phyloP scores from a whole-genome alignment of 2,888 invertebrate species.

The Gymnoscelis rufifasciata region DNA sequence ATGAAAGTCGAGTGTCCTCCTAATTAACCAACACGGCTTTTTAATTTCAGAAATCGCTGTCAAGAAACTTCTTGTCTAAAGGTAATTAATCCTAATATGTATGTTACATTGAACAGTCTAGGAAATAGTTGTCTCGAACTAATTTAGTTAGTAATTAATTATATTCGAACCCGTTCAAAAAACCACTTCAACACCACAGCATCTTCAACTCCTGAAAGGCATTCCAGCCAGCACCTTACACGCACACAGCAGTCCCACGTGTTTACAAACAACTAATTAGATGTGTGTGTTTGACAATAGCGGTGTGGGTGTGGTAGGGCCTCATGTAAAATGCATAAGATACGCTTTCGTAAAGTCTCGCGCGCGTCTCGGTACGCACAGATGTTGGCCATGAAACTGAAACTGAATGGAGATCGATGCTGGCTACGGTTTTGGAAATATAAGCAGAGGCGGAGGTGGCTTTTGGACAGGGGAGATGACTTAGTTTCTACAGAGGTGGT shows the following conservation, averaged over 20 bases:
- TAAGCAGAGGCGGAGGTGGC: not conserved
- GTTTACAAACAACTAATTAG: slow-evolving; percentile 74
- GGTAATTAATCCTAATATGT: no score
- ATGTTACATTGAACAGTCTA: no score
- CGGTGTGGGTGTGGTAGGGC: slow-evolving; percentile 35
- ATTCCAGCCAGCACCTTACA: slow-evolving; percentile 34
- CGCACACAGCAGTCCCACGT: slow-evolving; percentile 42
- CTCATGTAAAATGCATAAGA: slow-evolving; percentile 84
- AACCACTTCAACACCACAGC: no score
- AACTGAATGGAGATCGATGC: slow-evolving; percentile 31
- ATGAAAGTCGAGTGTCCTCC: no score
- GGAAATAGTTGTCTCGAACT: no score
- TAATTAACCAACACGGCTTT: no score
- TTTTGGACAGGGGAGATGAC: not conserved
- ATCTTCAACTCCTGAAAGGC: not conserved
- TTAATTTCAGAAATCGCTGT: no score
- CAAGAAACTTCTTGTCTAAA: no score
- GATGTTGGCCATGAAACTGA: slow-evolving; percentile 59
- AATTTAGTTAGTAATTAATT: no score
- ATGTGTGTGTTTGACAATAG: slow-evolving; percentile 49
- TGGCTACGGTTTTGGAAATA: not conserved
- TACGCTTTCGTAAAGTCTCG: slow-evolving; percentile 64
- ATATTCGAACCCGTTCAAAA: no score
- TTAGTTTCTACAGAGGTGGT: not conserved
- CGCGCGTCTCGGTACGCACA: slow-evolving; percentile 64